These are phyloP conservation scores for Palythoa heliodiscus DNA, from an alignment of 92 coral and sea anemone genomes.

Conservation along the genomic window DNA sequence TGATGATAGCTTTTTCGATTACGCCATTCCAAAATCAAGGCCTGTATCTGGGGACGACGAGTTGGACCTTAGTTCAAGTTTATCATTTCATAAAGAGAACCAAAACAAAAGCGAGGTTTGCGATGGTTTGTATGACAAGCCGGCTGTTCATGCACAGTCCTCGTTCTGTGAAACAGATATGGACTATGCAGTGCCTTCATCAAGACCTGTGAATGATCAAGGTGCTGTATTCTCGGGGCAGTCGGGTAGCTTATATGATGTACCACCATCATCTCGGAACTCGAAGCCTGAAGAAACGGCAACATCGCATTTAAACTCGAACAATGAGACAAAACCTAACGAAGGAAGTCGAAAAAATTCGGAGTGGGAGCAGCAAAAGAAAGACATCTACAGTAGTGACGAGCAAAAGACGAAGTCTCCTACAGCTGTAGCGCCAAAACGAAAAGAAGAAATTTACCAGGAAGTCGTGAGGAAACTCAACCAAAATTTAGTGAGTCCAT, in stretches of 20 bases:
- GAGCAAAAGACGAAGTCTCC: slow-evolving; percentile 4
- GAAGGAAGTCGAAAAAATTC: slow-evolving; percentile 14
- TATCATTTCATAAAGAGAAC: slow-evolving; percentile 12
- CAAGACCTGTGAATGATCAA: slow-evolving; percentile 40
- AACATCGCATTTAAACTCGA: neutral
- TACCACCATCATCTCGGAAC: slow-evolving; percentile 47
- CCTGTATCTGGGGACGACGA: slow-evolving; percentile 32
- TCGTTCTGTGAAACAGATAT: slow-evolving; percentile 36
- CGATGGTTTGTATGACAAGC: neutral
- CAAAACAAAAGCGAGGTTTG: neutral
- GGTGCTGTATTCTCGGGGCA: slow-evolving; percentile 8
- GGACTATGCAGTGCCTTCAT: slow-evolving; percentile 61
- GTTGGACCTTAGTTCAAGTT: slow-evolving; percentile 30
- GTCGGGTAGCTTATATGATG: slow-evolving; percentile 39
- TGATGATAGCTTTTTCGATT: slow-evolving; percentile 21
- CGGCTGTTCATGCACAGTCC: slow-evolving; percentile 1
- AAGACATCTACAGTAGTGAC: neutral
- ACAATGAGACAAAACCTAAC: neutral
- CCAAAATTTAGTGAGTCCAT: slow-evolving; percentile 68
- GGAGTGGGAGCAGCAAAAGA: slow-evolving; percentile 20
- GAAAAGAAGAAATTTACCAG: slow-evolving; percentile 64
- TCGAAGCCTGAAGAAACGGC: slow-evolving; percentile 7
- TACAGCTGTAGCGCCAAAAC: slow-evolving; percentile 11
- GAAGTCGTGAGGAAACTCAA: slow-evolving; percentile 81
- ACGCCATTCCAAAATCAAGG: slow-evolving; percentile 33